These are phyloP conservation scores for Trichomalopsis sarcophagae DNA, from an alignment of 1,140 invertebrate genomes.

Conservation along the genomic window DNA sequence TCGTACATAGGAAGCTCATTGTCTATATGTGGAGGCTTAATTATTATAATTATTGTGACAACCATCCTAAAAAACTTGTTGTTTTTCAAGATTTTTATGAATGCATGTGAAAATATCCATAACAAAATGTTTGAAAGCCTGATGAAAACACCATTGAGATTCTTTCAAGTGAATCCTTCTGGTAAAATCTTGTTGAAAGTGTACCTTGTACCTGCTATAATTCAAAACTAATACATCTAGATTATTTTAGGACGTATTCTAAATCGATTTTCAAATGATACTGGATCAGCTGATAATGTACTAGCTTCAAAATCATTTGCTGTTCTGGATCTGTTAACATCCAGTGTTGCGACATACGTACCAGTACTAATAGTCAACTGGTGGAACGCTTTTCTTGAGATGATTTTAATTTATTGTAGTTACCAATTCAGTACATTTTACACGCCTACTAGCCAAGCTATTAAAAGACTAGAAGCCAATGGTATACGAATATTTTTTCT, in stretches of 20 bases:
- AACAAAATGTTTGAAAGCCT: not conserved
- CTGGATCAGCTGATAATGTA: not conserved
- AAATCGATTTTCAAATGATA: not conserved
- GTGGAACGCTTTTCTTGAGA: not conserved
- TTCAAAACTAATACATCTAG: not conserved
- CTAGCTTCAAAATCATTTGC: not conserved
- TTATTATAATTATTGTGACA: not conserved
- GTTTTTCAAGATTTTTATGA: not conserved
- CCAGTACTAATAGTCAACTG: not conserved
- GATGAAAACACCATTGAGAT: not conserved
- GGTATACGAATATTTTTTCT: not conserved
- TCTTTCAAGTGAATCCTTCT: not conserved
- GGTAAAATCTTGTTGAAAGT: not conserved
- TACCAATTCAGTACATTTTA: not conserved
- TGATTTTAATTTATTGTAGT: not conserved
- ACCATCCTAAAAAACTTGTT: not conserved
- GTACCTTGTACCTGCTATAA: not conserved
- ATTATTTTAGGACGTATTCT: not conserved
- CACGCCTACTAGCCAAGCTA: not conserved
- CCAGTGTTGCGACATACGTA: not conserved
- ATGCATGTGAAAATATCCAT: not conserved
- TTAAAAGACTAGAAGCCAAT: not conserved
- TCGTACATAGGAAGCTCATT: not conserved
- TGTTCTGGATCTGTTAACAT: not conserved
- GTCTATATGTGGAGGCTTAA: not conserved